Percentiles rank a stretch among this genome's conserved stretches.
Conservation (phyloP, 2,113 vertebrate genomes). For the Neolamprologus kungweensis region DNA sequence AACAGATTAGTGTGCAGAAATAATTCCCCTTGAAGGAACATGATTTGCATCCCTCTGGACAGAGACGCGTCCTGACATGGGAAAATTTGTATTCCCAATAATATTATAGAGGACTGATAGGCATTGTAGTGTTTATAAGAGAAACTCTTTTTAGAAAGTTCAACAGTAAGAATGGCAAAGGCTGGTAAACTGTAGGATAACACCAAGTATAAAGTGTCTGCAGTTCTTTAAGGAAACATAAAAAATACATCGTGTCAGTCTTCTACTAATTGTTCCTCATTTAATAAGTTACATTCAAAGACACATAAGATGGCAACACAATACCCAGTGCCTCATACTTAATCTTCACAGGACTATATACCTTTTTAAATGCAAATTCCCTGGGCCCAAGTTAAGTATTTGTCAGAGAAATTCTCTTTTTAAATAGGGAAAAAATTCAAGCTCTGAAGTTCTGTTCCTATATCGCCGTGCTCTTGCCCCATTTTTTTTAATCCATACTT, state of each 20-base stretch:
- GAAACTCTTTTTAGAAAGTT: background rate
- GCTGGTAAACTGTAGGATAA: background rate
- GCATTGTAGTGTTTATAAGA: background rate
- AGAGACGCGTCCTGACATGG: background rate
- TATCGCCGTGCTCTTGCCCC: rapidly evolving
- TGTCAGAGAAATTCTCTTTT: background rate
- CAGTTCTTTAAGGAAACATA: background rate
- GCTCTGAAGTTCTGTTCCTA: background rate
- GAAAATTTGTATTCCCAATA: background rate
- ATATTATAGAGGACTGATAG: background rate
- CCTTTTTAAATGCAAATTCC: conserved; percentile 1
- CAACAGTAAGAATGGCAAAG: background rate
- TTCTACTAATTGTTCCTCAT: background rate
- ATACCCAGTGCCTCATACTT: background rate
- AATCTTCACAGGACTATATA: background rate
- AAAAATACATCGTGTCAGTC: background rate
- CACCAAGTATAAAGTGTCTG: background rate
- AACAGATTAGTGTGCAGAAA: background rate
- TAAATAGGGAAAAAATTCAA: background rate
- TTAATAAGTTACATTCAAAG: background rate
- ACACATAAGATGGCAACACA: background rate
- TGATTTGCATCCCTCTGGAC: background rate
- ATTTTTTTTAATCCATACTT: background rate
- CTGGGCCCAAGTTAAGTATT: background rate
- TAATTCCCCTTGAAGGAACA: background rate